These are phyloP conservation scores for Salvelinus sp. DNA, from an alignment of 2,113 vertebrate species.

Conservation along the genomic window DNA sequence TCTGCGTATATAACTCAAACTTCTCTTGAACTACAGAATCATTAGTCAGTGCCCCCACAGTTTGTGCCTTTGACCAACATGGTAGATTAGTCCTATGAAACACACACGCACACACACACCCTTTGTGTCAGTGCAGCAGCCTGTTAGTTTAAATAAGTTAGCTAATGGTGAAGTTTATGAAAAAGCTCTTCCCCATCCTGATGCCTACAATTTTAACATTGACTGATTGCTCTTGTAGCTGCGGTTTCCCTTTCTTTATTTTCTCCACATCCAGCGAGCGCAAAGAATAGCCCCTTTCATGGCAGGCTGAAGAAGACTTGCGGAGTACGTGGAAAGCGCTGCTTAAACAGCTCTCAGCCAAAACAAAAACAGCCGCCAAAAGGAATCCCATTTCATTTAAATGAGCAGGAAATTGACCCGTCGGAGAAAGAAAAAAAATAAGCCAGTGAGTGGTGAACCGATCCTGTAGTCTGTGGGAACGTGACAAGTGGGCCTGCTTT, in stretches of 20 bases:
- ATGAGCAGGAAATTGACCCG: slow-evolving; percentile 45
- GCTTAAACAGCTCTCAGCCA: slow-evolving; percentile 52
- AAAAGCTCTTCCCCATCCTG: slow-evolving; percentile 30
- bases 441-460: slow-evolving; percentile 17
- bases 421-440: slow-evolving; percentile 8
- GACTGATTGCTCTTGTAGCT: slow-evolving; percentile 49
- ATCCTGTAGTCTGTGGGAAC: slow-evolving; percentile 32
- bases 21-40: too few relatives aligned
- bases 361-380: slow-evolving; percentile 51
- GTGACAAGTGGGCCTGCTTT: slow-evolving; percentile 10
- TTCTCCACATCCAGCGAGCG: slow-evolving; percentile 32
- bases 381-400: slow-evolving; percentile 51
- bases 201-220: slow-evolving; percentile 39
- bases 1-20: too few relatives aligned
- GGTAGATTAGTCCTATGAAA: too few relatives aligned
- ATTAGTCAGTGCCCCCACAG: too few relatives aligned
- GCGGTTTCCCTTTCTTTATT: slow-evolving; percentile 36
- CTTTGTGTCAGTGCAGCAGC: not conserved
- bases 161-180: slow-evolving; percentile 17
- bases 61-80: too few relatives aligned
- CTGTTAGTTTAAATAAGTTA: slow-evolving; percentile 6
- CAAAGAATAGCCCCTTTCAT: slow-evolving; percentile 57
- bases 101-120: not conserved
- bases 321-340: slow-evolving; percentile 38
- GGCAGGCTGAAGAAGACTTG: slow-evolving; percentile 32